A percentile compares a stretch with the other conserved stretches of the same genome.
Evolutionary conservation across 2,888 invertebrate genomes (phyloP).

Genomic region (Cybosia mesomella): DNA sequence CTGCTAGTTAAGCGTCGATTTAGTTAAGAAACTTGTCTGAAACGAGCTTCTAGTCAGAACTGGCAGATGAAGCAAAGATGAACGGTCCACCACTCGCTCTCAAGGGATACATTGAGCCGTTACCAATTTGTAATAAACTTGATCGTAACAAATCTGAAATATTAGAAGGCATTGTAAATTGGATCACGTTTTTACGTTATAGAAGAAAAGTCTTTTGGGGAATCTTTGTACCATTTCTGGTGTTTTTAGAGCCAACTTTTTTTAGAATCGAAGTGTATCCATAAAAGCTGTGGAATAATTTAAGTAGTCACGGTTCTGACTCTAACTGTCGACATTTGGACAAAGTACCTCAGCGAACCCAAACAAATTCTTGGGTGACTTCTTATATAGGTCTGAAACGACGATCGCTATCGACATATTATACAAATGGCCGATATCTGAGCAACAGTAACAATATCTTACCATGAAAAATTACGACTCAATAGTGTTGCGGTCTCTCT

Average conservation of each 20-base stretch:
- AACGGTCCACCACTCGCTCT: constrained; percentile 61
- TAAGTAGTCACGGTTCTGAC: constrained; percentile 46
- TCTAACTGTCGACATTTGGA: constrained; percentile 46
- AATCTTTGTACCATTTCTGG: constrained; percentile 61
- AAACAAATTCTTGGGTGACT: constrained; percentile 66
- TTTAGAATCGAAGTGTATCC: constrained; percentile 35
- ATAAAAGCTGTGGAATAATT: constrained; percentile 50
- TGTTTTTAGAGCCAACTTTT: no score
- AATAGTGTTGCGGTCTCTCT: constrained; percentile 70
- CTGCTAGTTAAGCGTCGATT: constrained; percentile 17
- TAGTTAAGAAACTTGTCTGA: constrained; percentile 51
- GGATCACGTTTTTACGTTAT: constrained; percentile 77
- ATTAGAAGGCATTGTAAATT: constrained; percentile 76
- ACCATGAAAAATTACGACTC: constrained; percentile 75
- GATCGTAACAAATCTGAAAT: constrained; percentile 79
- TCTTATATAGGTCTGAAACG: constrained; percentile 69
- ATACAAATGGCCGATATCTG: constrained; percentile 81
- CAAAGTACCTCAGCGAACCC: constrained; percentile 58
- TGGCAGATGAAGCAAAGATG: constrained; percentile 60
- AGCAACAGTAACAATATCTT: constrained; percentile 75
- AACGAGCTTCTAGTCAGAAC: constrained; percentile 59
- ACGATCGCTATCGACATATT: constrained; percentile 80
- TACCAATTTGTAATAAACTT: constrained; percentile 81
- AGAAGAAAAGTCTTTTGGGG: constrained; percentile 61
- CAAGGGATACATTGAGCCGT: constrained; percentile 70